phyloP scores from a whole-genome alignment of 2,888 invertebrate species.

The Cecidostiba fungosa region DNA sequence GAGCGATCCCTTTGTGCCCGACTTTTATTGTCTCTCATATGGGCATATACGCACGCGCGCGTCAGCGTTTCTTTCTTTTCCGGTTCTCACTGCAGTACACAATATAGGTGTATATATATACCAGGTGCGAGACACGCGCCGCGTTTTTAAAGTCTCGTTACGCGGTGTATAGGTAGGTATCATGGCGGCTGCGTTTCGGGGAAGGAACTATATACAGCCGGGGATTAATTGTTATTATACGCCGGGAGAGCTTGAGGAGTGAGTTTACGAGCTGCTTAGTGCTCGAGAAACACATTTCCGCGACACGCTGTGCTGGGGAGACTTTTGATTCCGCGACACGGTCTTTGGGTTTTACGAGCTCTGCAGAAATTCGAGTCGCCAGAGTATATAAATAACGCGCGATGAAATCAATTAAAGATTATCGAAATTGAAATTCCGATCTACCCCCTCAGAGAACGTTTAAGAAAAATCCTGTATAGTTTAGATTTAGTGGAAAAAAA shows the following conservation, averaged over 20 bases:
- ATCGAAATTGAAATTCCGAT: no score
- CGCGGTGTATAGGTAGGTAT: no score
- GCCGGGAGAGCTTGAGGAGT: not conserved
- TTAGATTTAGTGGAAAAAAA: no score
- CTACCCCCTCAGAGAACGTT: no score
- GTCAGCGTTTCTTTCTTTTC: constrained; percentile 2
- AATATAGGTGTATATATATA: not conserved
- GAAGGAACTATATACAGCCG: not conserved
- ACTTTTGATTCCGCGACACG: not conserved
- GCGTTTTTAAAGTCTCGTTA: not conserved
- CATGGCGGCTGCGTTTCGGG: not conserved
- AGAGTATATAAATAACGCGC: no score
- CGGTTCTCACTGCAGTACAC: not conserved
- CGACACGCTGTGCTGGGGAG: not conserved
- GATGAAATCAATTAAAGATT: no score
- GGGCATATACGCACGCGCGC: not conserved
- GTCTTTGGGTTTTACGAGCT: not conserved
- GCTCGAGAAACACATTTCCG: not conserved
- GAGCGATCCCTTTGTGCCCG: not conserved
- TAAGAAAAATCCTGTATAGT: no score
- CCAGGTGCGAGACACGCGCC: not conserved
- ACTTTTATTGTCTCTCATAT: not conserved
- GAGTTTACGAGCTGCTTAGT: not conserved
- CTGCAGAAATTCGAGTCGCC: not conserved
- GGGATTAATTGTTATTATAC: not conserved